Evolutionary conservation across 2,797 vertebrate genomes (phyloP).

Genomic region (Chaetophractus vellerosus): DNA sequence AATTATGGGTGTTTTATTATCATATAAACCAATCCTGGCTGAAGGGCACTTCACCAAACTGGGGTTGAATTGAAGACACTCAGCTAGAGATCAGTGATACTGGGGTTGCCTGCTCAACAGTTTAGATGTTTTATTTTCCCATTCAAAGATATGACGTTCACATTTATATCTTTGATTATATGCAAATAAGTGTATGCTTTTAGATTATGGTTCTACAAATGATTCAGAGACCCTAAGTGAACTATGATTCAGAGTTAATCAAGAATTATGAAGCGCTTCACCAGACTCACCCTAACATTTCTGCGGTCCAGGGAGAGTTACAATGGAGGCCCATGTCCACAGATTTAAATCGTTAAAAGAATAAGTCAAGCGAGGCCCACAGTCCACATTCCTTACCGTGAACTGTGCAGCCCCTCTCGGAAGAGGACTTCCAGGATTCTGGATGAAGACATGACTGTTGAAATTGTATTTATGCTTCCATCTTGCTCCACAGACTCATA

Average conservation of each 20-base stretch:
- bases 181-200: background rate
- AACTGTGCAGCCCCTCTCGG: background rate
- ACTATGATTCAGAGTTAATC: background rate
- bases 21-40: background rate
- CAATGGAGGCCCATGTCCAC: background rate
- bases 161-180: background rate
- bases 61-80: background rate
- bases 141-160: background rate
- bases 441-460: background rate
- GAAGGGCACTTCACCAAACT: background rate
- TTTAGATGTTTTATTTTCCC: background rate
- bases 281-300: background rate
- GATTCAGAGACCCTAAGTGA: background rate
- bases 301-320: background rate
- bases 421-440: too few relatives aligned
- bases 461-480: background rate
- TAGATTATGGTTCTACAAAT: background rate
- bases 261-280: background rate
- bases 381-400: background rate
- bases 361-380: background rate
- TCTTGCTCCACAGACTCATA: constrained; percentile 39
- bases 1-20: background rate
- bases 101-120: background rate
- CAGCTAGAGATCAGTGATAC: background rate
- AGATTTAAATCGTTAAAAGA: background rate